Evolutionary conservation across 2,113 vertebrate genomes (phyloP).

Genomic region (Todiramphus saurophagus): DNA sequence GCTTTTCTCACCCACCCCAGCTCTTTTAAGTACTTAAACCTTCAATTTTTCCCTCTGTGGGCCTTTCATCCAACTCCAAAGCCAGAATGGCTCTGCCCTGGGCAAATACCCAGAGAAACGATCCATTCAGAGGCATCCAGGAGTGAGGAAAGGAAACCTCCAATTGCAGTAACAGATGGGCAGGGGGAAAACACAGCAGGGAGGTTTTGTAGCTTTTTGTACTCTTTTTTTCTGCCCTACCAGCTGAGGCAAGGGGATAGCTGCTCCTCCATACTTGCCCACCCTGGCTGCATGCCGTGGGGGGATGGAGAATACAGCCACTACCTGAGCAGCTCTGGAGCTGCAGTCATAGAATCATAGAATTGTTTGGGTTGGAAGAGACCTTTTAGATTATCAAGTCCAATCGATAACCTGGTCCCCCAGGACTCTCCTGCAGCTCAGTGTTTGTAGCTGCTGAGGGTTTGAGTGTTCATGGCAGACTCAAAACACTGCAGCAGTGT

Average conservation of each 20-base stretch:
- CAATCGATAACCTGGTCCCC: background rate
- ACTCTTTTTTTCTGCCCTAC: background rate
- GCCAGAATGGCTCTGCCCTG: background rate
- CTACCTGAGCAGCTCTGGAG: rapidly evolving
- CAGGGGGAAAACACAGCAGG: background rate
- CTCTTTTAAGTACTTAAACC: constrained; percentile 6
- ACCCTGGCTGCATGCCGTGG: rapidly evolving
- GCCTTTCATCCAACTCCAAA: constrained; percentile 39
- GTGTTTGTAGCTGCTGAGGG: background rate
- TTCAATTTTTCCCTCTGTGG: background rate
- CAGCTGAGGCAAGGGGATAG: background rate
- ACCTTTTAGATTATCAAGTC: background rate
- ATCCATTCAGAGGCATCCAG: background rate
- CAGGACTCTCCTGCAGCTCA: background rate
- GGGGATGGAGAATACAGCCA: background rate
- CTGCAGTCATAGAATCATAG: background rate
- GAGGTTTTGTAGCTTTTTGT: background rate
- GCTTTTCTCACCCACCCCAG: rapidly evolving
- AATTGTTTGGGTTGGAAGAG: background rate
- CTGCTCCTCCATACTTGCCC: rapidly evolving
- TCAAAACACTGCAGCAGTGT: background rate
- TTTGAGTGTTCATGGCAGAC: background rate
- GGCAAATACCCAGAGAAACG: background rate
- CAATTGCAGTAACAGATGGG: background rate
- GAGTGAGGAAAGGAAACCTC: constrained; percentile 4